phyloP scores from a whole-genome alignment of 2,888 invertebrate species.

The Drosophila subquinaria region DNA sequence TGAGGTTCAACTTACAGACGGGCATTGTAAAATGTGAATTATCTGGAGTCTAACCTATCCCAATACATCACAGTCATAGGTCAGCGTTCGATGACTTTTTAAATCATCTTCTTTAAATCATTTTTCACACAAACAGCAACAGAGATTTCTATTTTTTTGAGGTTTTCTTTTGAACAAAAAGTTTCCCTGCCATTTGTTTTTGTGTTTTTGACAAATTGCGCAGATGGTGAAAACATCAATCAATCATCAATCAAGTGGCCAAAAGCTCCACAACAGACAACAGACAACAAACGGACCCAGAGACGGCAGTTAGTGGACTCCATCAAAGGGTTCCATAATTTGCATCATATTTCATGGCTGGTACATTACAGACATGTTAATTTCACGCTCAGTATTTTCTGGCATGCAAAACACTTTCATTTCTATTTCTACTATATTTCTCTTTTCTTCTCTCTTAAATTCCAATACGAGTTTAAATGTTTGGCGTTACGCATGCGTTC shows the following conservation, averaged over 20 bases:
- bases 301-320: conserved; percentile 56
- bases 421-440: conserved; percentile 43
- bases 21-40: not conserved
- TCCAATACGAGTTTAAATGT: conserved; percentile 22
- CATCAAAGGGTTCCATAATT: conserved; percentile 52
- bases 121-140: conserved; percentile 38
- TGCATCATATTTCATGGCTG: conserved; percentile 44
- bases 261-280: conserved; percentile 13
- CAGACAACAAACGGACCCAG: conserved; percentile 11
- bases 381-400: conserved; percentile 53
- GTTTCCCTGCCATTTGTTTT: conserved; percentile 43
- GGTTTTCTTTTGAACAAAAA: conserved; percentile 36
- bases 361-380: conserved; percentile 58
- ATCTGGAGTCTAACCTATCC: conserved; percentile 20
- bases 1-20: conserved; percentile 1
- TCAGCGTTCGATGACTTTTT: conserved; percentile 27
- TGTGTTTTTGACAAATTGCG: conserved; percentile 58
- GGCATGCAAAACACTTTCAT: conserved; percentile 72
- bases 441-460: conserved; percentile 15
- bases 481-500: conserved; percentile 63
- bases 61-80: conserved; percentile 13
- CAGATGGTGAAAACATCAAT: conserved; percentile 74
- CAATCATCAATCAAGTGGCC: conserved; percentile 72
- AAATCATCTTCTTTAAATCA: conserved; percentile 11
- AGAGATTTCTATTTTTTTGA: conserved; percentile 37